phyloP scores from a whole-genome alignment of 2,113 vertebrate genomes.

The Eolophus roseicapilla region DNA sequence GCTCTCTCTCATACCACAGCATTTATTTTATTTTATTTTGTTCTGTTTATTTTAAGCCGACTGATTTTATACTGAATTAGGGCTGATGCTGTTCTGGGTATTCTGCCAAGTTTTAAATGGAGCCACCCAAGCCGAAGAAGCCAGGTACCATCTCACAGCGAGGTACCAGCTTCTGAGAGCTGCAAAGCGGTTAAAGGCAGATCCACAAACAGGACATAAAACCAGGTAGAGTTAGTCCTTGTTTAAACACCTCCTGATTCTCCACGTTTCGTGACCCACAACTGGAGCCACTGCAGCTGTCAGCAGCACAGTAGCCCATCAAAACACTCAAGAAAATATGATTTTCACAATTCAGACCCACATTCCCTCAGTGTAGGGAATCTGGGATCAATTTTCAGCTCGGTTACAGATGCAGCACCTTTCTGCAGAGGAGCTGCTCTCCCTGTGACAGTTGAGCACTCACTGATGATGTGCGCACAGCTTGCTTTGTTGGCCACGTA shows the following conservation, averaged over 20 bases:
- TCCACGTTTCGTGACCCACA: fast-evolving
- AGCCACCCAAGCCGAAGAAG: constrained; percentile 35
- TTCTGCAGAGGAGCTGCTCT: background rate
- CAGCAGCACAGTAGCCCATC: background rate
- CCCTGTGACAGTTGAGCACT: background rate
- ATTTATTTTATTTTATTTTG: constrained; percentile 26
- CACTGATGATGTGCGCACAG: background rate
- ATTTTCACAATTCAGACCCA: background rate
- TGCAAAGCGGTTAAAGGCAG: background rate
- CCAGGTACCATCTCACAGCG: background rate
- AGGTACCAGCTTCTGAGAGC: background rate
- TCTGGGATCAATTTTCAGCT: background rate
- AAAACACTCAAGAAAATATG: background rate
- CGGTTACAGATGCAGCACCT: background rate
- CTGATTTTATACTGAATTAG: constrained; percentile 36
- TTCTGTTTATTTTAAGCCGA: constrained; percentile 30
- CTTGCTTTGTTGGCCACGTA: background rate
- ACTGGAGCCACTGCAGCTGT: background rate
- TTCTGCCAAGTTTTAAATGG: background rate
- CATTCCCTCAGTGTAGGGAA: background rate
- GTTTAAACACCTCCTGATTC: background rate
- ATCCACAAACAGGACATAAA: background rate
- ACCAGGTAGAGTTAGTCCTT: fast-evolving
- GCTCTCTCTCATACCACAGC: constrained; percentile 1
- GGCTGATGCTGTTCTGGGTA: constrained; percentile 9